Conservation (phyloP, 2,113 vertebrate species). For the Mobula hypostoma region DNA sequence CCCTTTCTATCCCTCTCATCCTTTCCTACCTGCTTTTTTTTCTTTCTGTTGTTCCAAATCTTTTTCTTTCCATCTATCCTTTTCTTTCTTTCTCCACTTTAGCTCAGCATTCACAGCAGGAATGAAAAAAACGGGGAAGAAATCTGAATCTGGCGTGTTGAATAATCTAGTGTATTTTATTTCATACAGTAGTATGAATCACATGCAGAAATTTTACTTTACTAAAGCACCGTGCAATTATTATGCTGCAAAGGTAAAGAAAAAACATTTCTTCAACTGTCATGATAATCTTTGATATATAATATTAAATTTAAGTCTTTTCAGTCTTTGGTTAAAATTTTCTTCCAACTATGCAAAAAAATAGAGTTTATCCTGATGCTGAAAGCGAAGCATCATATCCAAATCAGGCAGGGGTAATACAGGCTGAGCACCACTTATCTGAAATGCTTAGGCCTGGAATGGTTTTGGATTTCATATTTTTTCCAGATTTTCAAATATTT, state of each 20-base stretch:
- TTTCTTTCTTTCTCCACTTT: no score
- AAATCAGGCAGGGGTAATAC: not conserved
- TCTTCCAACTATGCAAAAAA: not conserved
- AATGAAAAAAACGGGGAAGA: not conserved
- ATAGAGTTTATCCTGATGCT: not conserved
- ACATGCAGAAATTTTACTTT: not conserved
- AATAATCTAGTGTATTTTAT: not conserved
- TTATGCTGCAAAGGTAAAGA: not conserved
- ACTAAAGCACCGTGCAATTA: not conserved
- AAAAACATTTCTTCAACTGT: not conserved
- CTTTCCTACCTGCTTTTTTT: no score
- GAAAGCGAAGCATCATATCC: not conserved
- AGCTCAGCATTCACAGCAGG: not conserved
- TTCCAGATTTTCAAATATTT: no score
- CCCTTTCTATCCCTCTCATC: not conserved
- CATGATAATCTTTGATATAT: not conserved
- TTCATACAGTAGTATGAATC: not conserved
- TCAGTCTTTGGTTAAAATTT: no score
- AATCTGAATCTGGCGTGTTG: not conserved
- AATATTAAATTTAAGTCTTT: not conserved
- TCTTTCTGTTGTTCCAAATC: no score
- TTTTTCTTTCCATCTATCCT: no score
- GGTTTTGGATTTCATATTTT: no score
- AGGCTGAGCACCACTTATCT: no score
- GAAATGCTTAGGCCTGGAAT: no score